These are phyloP conservation scores for Bombus balteatus DNA, from an alignment of 1,140 invertebrate genomes.

Conservation along the genomic window DNA sequence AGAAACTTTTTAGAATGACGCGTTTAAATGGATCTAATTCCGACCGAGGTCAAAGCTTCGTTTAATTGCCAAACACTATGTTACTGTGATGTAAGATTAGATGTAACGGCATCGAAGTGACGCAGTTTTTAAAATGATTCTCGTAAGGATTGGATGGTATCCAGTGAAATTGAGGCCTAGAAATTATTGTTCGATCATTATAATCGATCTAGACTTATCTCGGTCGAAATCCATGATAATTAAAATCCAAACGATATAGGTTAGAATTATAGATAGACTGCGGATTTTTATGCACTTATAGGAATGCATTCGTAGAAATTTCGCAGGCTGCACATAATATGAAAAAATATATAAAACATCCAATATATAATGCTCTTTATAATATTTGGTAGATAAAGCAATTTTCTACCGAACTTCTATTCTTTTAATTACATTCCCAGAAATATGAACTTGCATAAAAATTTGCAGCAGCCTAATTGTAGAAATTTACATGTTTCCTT, in stretches of 20 bases:
- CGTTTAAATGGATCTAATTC: constrained; percentile 58
- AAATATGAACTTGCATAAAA: too few species aligned
- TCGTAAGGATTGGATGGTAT: background rate
- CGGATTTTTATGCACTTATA: too few species aligned
- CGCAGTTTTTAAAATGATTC: constrained; percentile 8
- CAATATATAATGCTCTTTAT: too few species aligned
- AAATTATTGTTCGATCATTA: background rate
- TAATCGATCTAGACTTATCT: background rate
- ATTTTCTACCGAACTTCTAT: too few species aligned
- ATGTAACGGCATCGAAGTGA: constrained; percentile 33
- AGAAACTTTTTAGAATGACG: constrained; percentile 20
- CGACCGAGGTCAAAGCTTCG: constrained; percentile 56
- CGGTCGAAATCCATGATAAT: background rate
- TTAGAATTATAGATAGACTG: background rate
- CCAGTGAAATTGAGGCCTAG: background rate
- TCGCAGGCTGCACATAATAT: too few species aligned
- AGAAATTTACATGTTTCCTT: background rate
- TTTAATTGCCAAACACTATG: constrained; percentile 56
- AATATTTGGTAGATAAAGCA: too few species aligned
- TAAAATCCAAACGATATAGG: background rate
- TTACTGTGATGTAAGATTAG: constrained; percentile 39
- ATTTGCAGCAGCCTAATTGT: too few species aligned
- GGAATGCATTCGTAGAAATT: too few species aligned
- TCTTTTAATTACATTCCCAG: too few species aligned
- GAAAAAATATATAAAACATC: too few species aligned